These are phyloP conservation scores for Pocota personata DNA, from an alignment of 2,888 invertebrate species.

Conservation along the genomic window DNA sequence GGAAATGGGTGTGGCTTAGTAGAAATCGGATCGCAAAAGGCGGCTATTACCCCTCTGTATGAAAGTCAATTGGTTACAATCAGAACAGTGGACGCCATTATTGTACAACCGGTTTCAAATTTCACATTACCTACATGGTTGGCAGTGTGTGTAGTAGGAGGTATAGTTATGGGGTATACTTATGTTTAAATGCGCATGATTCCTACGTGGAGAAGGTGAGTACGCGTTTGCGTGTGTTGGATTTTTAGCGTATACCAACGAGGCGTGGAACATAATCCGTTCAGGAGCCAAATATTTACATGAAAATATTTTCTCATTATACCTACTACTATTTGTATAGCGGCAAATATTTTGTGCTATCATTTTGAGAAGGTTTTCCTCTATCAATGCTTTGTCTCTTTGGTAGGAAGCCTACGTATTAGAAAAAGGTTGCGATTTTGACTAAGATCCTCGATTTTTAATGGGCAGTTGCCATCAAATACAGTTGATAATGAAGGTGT, in stretches of 20 bases:
- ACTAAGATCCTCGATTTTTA: not conserved
- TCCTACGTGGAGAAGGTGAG: not conserved
- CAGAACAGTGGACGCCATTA: constrained; percentile 66
- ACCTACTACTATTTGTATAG: not conserved
- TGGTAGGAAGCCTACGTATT: not conserved
- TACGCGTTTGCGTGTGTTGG: constrained; percentile 6
- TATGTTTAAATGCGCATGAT: constrained; percentile 31
- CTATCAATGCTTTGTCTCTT: not conserved
- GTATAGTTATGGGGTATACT: not conserved
- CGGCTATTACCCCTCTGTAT: constrained; percentile 37
- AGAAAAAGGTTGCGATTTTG: not conserved
- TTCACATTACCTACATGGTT: not conserved
- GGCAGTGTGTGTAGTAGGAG: constrained; percentile 23
- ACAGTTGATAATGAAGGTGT: not conserved
- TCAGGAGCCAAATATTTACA: not conserved
- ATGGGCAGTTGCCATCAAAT: not conserved
- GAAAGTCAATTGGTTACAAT: constrained; percentile 60
- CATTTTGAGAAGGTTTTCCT: not conserved
- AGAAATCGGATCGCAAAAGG: not conserved
- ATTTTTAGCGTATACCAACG: too few relatives aligned
- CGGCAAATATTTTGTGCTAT: not conserved
- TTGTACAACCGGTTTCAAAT: constrained; percentile 61
- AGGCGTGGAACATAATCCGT: not conserved
- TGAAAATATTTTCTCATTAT: not conserved
- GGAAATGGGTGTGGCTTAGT: constrained; percentile 9